phyloP scores from a whole-genome alignment of 1,140 invertebrate species.

The Pemphigus obesinymphae region DNA sequence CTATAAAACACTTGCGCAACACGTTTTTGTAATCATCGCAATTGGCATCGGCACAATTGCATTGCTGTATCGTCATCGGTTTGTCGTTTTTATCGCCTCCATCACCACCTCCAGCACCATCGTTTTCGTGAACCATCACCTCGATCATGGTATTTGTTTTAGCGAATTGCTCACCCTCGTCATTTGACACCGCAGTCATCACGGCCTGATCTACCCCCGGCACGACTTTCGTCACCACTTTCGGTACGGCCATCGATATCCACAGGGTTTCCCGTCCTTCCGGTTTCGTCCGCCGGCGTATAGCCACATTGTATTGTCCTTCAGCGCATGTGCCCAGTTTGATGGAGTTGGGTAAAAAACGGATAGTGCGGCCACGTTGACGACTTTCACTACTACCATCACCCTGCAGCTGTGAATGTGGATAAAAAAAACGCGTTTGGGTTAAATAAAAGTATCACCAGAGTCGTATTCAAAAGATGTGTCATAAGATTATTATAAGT shows the following conservation, averaged over 20 bases:
- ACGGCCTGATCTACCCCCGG: neutral
- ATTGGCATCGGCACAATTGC: neutral
- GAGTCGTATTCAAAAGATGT: too few species aligned
- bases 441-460: too few species aligned
- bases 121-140: neutral
- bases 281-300: neutral
- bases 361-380: neutral
- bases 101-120: neutral
- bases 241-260: neutral
- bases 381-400: neutral
- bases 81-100: neutral
- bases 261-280: neutral
- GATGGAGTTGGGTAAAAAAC: neutral
- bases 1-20: neutral
- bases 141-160: too few species aligned
- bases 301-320: neutral
- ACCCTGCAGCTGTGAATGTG: neutral
- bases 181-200: neutral
- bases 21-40: neutral
- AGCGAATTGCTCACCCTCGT: too few species aligned
- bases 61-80: neutral
- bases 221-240: neutral
- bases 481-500: too few species aligned
- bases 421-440: too few species aligned
- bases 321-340: neutral